Percentiles rank a stretch among this genome's conserved stretches.
These are phyloP conservation scores for Nettapus auritus DNA, from an alignment of 2,113 vertebrate genomes.

Conservation along the genomic window DNA sequence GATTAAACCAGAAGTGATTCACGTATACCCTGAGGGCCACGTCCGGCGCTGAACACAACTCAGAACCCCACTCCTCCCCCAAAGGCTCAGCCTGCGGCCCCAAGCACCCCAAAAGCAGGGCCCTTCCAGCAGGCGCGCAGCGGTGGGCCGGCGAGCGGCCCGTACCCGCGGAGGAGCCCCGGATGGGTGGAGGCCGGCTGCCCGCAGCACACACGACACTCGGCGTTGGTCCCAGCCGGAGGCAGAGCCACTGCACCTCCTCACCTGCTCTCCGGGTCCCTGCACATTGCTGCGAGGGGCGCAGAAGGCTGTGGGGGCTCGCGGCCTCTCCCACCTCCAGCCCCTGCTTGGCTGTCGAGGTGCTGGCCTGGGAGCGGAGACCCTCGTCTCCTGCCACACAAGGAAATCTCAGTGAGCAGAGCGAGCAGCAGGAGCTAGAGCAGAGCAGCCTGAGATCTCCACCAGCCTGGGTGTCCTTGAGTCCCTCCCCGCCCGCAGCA, in stretches of 20 bases:
- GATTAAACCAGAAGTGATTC: background rate
- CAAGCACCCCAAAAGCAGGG: background rate
- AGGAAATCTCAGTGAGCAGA: slow-evolving; percentile 25
- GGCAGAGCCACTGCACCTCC: background rate
- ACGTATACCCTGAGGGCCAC: background rate
- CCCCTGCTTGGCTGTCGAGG: accelerated
- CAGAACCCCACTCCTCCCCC: background rate
- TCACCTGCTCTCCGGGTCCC: background rate
- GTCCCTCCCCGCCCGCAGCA: background rate
- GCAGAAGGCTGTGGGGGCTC: accelerated
- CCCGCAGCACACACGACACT: background rate
- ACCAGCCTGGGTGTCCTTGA: background rate
- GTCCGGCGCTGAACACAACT: background rate
- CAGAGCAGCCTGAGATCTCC: background rate
- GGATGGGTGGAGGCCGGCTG: background rate
- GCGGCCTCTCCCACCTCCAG: accelerated
- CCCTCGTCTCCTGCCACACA: background rate
- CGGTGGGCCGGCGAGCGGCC: too few species aligned
- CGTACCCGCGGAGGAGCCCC: too few species aligned
- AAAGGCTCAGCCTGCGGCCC: background rate
- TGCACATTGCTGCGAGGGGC: accelerated
- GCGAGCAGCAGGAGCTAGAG: slow-evolving; percentile 14
- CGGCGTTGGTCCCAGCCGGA: too few species aligned
- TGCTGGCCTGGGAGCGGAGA: background rate
- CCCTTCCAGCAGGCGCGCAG: background rate